phyloP scores from a whole-genome alignment of 2,797 vertebrate genomes.

The Lithobates sylvaticus region DNA sequence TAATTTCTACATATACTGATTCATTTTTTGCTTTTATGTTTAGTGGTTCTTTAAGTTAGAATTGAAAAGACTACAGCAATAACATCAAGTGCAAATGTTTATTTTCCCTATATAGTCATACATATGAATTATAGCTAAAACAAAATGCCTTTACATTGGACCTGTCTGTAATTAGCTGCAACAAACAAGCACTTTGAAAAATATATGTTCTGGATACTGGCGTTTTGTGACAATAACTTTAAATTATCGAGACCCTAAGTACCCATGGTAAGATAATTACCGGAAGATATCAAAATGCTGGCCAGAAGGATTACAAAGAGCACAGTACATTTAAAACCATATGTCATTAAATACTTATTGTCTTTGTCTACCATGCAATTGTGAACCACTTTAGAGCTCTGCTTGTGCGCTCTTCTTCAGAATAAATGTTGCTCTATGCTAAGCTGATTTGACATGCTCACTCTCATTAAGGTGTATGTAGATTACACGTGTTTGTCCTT shows the following conservation, averaged over 20 bases:
- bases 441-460: background rate
- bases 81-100: background rate
- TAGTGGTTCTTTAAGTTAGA: too few species aligned
- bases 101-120: background rate
- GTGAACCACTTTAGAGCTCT: constrained; percentile 27
- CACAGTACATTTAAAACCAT: constrained; percentile 17
- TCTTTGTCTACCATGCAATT: constrained; percentile 20
- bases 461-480: background rate
- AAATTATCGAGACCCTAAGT: constrained; percentile 36
- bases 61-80: too few species aligned
- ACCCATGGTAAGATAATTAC: constrained; percentile 36
- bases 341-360: constrained; percentile 10
- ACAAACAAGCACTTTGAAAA: constrained; percentile 15
- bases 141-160: constrained; percentile 2
- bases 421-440: background rate
- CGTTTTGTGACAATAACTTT: constrained; percentile 41
- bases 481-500: background rate
- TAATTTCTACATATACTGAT: too few species aligned
- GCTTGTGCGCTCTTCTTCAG: background rate
- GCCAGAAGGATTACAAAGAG: constrained; percentile 39
- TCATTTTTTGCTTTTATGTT: too few species aligned
- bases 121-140: background rate
- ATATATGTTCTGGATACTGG: constrained; percentile 9
- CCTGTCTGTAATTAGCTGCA: constrained; percentile 31
- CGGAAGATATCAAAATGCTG: constrained; percentile 21